A percentile compares a stretch with the other conserved stretches of the same genome.
Conservation (phyloP, 2,113 vertebrate species). For the Pterocles orientalis region DNA sequence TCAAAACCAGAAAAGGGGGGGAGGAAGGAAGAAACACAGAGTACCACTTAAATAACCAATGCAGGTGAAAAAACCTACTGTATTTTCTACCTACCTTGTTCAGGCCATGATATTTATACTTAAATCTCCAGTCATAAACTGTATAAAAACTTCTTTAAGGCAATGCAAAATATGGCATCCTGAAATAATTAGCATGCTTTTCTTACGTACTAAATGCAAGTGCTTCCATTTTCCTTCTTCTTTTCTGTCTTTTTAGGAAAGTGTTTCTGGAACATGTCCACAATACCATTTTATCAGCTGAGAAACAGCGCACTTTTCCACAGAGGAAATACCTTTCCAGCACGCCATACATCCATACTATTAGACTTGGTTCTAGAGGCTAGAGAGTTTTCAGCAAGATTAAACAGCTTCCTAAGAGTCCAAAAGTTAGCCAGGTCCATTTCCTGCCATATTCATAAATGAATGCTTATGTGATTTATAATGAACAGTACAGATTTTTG, state of each 20-base stretch:
- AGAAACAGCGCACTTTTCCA: neutral
- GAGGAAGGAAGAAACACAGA: neutral
- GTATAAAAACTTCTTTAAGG: neutral
- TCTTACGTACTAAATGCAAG: neutral
- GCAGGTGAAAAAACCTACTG: neutral
- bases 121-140: neutral
- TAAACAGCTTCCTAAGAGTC: neutral
- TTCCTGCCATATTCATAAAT: neutral
- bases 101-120: neutral
- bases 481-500: rapidly evolving
- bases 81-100: neutral
- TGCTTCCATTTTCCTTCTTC: neutral
- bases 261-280: neutral
- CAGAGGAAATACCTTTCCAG: neutral
- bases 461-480: neutral
- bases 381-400: neutral
- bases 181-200: neutral
- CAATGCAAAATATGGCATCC: neutral
- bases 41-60: neutral
- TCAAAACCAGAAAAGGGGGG: neutral
- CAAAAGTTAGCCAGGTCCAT: neutral
- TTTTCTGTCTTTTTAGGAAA: neutral
- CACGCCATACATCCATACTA: rapidly evolving
- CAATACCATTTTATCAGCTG: neutral
- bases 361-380: neutral